Evolutionary conservation across 2,797 vertebrate species (phyloP).

Genomic region (Rhabdophis nuchalis): DNA sequence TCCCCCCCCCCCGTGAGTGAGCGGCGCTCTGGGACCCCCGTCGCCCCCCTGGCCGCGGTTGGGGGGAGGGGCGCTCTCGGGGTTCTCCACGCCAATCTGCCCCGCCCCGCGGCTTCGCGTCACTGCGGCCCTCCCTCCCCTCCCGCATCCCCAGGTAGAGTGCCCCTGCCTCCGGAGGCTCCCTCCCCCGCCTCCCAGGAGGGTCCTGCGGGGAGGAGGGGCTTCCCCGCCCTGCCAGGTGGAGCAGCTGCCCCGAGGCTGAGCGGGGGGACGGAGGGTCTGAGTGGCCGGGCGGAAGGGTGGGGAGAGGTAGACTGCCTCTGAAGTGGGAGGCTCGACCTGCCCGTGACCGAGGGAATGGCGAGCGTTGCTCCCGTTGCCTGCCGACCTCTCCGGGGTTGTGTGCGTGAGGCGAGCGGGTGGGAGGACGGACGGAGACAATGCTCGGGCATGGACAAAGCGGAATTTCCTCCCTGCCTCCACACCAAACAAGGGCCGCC

Average conservation of each 20-base stretch:
- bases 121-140: neutral
- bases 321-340: neutral
- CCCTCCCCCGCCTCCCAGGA: neutral
- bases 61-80: neutral
- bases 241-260: neutral
- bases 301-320: neutral
- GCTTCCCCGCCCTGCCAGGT: neutral
- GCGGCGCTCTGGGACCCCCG: neutral
- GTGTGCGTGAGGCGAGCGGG: neutral
- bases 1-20: neutral
- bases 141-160: neutral
- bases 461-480: neutral
- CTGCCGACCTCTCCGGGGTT: no score
- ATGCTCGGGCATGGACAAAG: neutral
- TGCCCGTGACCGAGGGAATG: no score
- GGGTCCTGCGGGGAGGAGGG: neutral
- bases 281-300: neutral
- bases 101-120: neutral
- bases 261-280: neutral
- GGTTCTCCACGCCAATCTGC: neutral
- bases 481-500: neutral
- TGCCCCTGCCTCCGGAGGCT: neutral
- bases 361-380: no score
- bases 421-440: rapidly evolving
- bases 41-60: neutral